Base-by-base conservation (phyloP, 2,797 vertebrate species). In the Danio albolineatus region DNA sequence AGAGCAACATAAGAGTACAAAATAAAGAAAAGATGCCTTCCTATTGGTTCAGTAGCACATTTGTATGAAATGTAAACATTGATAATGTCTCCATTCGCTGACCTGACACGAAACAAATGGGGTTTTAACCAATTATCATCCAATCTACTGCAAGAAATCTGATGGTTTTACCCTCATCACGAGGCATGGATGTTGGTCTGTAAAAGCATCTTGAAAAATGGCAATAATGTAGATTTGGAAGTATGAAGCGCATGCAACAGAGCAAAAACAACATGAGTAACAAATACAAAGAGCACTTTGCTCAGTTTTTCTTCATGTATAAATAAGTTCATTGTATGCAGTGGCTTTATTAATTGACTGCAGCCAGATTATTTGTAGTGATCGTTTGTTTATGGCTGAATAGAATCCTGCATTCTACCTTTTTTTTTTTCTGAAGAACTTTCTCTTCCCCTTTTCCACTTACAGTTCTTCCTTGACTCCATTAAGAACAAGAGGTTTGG, bases 401-500 rank as follows among this genome's bases (percentile, higher is more conserved):
- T 43, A 56, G 59, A 53, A 38, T 46, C 73, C 5, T 2, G 61
- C 19, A 17, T 48, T 19, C 19, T 43, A 53, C 12, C 16, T 6
- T 66, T 19, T 28, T 6, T 66, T 19, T 28, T 0, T 39, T 16
- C 19, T n/a, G 59, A 59, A 5, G 56, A 17, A 1, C 78, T 64
- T 77, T 13, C 10, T 28, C 2, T 5, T 21, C 21, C 17, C 17
- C 0, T 44, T 61, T 39, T 39, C 41, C 9, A 21, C 60, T 86
- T 59, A 88, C 43, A 88, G 56, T 61, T 89, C 88, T 70, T 88
- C 82, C 48, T 80, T 88, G 7, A 21, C 60, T 46, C 83, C 77
- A 0, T 76, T 60, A 14, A 87, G 62, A 36, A 85, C 57, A 1
- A 84, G 57, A 4, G 83, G 59, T 48, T 77, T 71, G 14, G 84